Base-by-base conservation (phyloP, 2,888 invertebrate genomes). In the Andricus quercusramuli region DNA sequence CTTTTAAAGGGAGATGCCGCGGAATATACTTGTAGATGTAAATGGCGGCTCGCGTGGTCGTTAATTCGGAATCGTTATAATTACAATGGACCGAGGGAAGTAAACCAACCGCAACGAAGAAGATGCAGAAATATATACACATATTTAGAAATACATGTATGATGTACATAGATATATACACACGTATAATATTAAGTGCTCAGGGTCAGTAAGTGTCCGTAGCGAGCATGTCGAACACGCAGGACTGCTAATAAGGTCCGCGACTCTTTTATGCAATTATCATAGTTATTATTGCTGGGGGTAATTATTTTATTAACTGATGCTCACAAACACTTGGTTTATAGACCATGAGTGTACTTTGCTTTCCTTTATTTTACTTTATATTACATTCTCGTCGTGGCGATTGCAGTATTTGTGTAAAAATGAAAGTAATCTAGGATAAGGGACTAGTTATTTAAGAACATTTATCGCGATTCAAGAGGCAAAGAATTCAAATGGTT, bases 61-160 rank as follows among this genome's bases (percentile, higher is more conserved):
- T 89, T 90, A 87, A 87, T 88, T 88, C 81, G 83, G 70, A 81
- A 86, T 89, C 82, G 83, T 89, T 86, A 84, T 87, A 89, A 89
- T 89, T 87, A 87, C 83, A 84, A 66, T 70, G 66, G 25, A n/a
- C 29, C 29, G 51, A 51, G 51, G 70, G 70, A 51, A 70, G 70
- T 32, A 51, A 51, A 51, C 29, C 70, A 32, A 29, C 9, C n/a
- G 51, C 70, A 29, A 51, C 29, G 51, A 51, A 51, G 51, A 29
- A 66, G 37, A 66, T 22, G 22, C 59, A 59, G 22, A 66, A 37
- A 20, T 20, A 20, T 37, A 32, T 66, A 66, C 66, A 22, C 22
- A 68, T 32, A 66, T 66, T 5, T 37, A n/a, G 9, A 66, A 20
- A 37, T 22, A 44, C 17, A 44, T 44, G 41, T 41, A 20, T 22